Evolutionary conservation across 2,113 vertebrate species (phyloP), one percentile per base, ranked within the genome.

Genomic region (Numida meleagris): DNA sequence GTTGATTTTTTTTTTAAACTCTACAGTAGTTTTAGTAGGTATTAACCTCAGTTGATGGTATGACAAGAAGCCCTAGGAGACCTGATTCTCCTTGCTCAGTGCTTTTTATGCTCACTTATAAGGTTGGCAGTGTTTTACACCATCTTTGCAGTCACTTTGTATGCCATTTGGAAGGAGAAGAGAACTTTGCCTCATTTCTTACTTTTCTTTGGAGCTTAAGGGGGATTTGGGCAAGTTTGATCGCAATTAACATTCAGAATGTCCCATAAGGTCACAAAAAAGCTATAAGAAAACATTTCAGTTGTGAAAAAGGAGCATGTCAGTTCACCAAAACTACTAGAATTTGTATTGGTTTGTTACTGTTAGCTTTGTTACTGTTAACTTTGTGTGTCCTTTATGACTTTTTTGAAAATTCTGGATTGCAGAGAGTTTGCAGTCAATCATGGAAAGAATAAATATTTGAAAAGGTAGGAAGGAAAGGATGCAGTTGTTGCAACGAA

Each of bases 31-130:
- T 94, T 84, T 88, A 88, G 66, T 65, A 78, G 78, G 62, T 86
- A 89, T 92, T 94, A 90, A 89, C 53, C 90, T 83, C 73, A 66
- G 93, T 70, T 94, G 91, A 85, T 84, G 80, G 77, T 75, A 65
- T 92, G 95, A 94, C 42, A 75, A 78, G 89, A 92, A 93, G 34
- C 78, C 86, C 87, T n/a, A 6, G 43, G 81, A 90, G 74, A 42
- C 45, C 29, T 10, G 36, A 50, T 94, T 91, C 66, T 79, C 78
- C 33, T 94, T 93, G 45, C 79, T 93, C 71, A 82, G 81, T 45
- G n/a, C 65, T 72, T 93, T 87, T 72, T 74, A 38, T 87, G 45
- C 59, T 93, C 19, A 21, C 92, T 94, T 89, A 80, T 59, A 59
- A 87, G 94, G 63, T 79, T 70, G 93, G 67, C 46, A 48, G 77